Evolutionary conservation across 2,888 invertebrate species (phyloP), one percentile per base, ranked within the genome.

Genomic region (Agrotis puta): DNA sequence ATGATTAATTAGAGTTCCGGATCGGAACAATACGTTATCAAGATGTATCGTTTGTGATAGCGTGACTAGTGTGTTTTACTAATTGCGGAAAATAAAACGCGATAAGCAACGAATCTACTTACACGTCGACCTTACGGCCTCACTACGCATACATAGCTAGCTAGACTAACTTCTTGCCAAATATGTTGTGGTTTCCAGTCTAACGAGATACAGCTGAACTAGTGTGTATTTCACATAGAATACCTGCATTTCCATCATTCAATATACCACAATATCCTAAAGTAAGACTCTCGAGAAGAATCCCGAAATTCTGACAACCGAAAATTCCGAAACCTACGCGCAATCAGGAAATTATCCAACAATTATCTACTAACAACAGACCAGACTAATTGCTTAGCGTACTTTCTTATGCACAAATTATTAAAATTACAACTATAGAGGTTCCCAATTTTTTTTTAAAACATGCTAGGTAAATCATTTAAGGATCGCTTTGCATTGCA

Each of bases 61-160:
- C 39, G 56, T 75, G 53, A 78, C 70, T 76, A 81, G 76, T 65
- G 43, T 77, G 70, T 76, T 78, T 81, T 70, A 56, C 70, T 81
- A 81, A 81, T 78, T 63, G 81, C 77, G 64, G 64, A 81, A 62
- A 58, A 65, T 64, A 27, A 67, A 63, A 67, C 18, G 18, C 22
- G 80, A 77, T 80, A 80, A 68, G 45, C 48, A 47, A 54, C 6
- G 39, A 20, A 54, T 18, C 20, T 64, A 54, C 24, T 4, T 39
- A 61, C 24, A 33, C 27, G 7, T 45, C 53, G 33, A 27, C 39
- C 39, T 39, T 39, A 39, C 39, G 39, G 11, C 9, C 1, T 39
- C 11, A 39, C 39, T n/a, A 45, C n/a, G 18, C 33, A 53, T n/a
- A n/a, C n/a, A n/a, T n/a, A n/a, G n/a, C n/a, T n/a, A n/a, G n/a